A percentile compares a stretch with the other conserved stretches of the same genome.
Evolutionary conservation across 2,888 invertebrate genomes (phyloP).

Genomic region (Drosophila longiperda): DNA sequence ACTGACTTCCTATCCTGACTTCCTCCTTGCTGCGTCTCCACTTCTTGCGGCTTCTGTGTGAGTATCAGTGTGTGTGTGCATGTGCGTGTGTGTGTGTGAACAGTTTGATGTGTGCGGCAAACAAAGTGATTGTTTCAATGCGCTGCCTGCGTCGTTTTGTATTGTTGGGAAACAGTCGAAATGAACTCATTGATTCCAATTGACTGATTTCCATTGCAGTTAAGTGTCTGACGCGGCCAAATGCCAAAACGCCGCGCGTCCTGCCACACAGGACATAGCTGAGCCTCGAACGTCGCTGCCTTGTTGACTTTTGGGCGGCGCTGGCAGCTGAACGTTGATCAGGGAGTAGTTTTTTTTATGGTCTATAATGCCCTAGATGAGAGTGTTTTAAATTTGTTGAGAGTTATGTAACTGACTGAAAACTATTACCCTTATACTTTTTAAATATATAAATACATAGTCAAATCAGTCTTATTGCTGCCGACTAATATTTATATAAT

Average conservation of each 20-base stretch:
- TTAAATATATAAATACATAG: not conserved
- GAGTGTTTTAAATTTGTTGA: not conserved
- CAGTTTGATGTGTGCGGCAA: conserved; percentile 68
- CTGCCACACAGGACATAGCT: conserved; percentile 29
- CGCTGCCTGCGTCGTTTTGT: conserved; percentile 58
- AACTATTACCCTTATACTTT: not conserved
- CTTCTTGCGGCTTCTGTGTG: conserved; percentile 7
- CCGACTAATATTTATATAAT: too few relatives aligned
- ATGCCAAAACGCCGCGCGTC: conserved; percentile 62
- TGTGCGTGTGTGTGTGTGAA: conserved; percentile 43
- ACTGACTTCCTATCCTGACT: conserved; percentile 21
- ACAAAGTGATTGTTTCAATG: conserved; percentile 80
- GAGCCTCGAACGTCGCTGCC: conserved; percentile 59
- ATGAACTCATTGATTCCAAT: conserved; percentile 85
- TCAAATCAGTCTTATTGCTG: not conserved
- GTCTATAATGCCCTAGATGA: not conserved
- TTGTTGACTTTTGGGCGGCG: conserved; percentile 65
- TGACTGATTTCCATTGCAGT: conserved; percentile 84
- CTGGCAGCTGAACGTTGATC: conserved; percentile 62
- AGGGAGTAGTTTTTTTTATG: not conserved
- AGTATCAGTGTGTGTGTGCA: conserved; percentile 7
- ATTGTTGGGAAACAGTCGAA: conserved; percentile 82
- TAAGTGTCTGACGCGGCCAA: conserved; percentile 82
- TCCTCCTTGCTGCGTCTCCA: conserved; percentile 14
- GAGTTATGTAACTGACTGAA: not conserved